Base-by-base conservation (phyloP, 2,113 vertebrate genomes). In the Menura novaehollandiae region DNA sequence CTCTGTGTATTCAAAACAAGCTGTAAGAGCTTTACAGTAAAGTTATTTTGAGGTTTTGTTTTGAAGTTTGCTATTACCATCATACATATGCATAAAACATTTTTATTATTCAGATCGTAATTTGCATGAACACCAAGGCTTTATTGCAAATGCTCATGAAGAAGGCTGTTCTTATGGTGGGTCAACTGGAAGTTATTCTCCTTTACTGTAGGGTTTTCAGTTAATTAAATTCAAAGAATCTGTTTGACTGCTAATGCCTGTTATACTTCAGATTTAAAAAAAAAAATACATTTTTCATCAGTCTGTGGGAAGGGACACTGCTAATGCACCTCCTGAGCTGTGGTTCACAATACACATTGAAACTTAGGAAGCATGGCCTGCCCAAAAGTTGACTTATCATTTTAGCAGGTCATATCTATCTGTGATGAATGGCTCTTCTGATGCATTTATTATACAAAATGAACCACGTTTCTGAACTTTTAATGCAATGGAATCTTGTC, bases 131-230 rank as follows among this genome's bases (percentile, higher is more conserved):
- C 35, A 88, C 23, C 49, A 71, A 71, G 49, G 32, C 24, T 91
- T 93, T 97, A 86, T 92, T 72, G 74, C 88, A 89, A 91, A 76
- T 28, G 51, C 43, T 75, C 27, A 52, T 39, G 74, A 84, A 96
- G n/a, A 89, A 80, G 15, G 30, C 43, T 91, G n/a, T 43, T 81
- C 37, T 78, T 89, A 35, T 43, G 62, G 71, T 81, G 53, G 68
- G 86, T 93, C 89, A 94, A 3, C 62, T 93, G 88, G 64, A 97
- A 97, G n/a, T 92, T 95, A 56, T 83, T 86, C 21, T 92, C 30
- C 51, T 53, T 88, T 91, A 86, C 63, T 88, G n/a, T 37, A 73
- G 66, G 74, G 33, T 39, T 95, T 97, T 85, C 39, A 55, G n/a
- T 74, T 94, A 85, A 96, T 91, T 92, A 88, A 91, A 76, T 92